A percentile compares a stretch with the other conserved stretches of the same genome.
phyloP scores from a whole-genome alignment of 2,888 invertebrate genomes.

The Drosophila mercatorum region DNA sequence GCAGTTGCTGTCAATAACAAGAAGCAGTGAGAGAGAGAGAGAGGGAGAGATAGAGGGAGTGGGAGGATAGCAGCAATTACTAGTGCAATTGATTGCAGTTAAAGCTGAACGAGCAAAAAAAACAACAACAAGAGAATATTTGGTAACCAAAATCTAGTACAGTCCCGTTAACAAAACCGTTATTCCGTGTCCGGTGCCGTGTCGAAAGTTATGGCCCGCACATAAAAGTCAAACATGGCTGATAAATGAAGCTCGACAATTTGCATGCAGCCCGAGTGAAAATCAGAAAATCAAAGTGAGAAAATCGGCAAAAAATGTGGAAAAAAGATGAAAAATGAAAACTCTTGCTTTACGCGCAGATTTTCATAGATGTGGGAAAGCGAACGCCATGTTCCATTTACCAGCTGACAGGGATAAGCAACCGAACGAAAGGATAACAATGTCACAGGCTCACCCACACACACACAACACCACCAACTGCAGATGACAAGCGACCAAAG shows the following conservation, averaged over 20 bases:
- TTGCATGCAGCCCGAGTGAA: conserved; percentile 46
- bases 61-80: conserved; percentile 58
- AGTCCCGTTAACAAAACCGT: conserved; percentile 12
- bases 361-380: conserved; percentile 32
- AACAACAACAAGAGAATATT: conserved; percentile 12
- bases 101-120: conserved; percentile 8
- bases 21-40: not conserved
- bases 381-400: conserved; percentile 60
- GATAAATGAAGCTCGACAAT: conserved; percentile 62
- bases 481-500: conserved; percentile 25
- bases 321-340: conserved; percentile 14
- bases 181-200: conserved; percentile 33
- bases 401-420: conserved; percentile 65
- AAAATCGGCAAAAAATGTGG: conserved; percentile 2
- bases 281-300: conserved; percentile 1
- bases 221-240: conserved; percentile 67
- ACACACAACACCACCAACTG: conserved; percentile 31
- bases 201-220: conserved; percentile 46
- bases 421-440: conserved; percentile 75
- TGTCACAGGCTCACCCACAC: conserved; percentile 54
- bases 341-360: conserved; percentile 40
- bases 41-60: not conserved
- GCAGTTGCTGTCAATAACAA: conserved; percentile 27
- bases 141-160: conserved; percentile 47
- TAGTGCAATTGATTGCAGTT: conserved; percentile 62